Evolutionary conservation across 2,113 vertebrate species (phyloP).

Genomic region (Osmerus eperlanus): DNA sequence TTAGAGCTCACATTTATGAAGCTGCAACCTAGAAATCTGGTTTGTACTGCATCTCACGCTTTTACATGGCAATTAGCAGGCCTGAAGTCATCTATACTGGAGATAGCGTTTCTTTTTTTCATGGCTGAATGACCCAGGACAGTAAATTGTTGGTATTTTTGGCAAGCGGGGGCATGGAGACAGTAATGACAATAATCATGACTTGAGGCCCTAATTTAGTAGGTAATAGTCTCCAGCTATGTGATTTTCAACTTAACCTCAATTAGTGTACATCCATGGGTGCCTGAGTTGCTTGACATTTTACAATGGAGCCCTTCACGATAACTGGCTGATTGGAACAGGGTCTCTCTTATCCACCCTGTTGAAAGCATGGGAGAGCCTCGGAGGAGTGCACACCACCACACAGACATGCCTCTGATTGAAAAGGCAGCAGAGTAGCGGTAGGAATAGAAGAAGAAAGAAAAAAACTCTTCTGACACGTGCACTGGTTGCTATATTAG

Average conservation of each 20-base stretch:
- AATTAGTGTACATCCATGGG: not conserved
- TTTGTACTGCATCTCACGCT: not conserved
- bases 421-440: not conserved
- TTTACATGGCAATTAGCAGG: constrained; percentile 1
- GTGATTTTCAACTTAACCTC: constrained; percentile 10
- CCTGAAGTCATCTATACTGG: not conserved
- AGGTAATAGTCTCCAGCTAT: not conserved
- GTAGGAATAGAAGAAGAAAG: constrained; percentile 2
- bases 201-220: not conserved
- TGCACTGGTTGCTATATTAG: constrained; percentile 12
- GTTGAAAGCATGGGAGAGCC: not conserved
- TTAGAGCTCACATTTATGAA: not conserved
- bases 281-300: constrained; percentile 6
- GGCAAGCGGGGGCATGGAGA: not conserved
- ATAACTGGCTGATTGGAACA: too few relatives aligned
- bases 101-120: not conserved
- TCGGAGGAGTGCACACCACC: constrained; percentile 7
- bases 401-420: constrained; percentile 4
- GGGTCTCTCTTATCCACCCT: too few relatives aligned
- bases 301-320: not conserved
- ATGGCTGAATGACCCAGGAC: not conserved
- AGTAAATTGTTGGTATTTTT: not conserved
- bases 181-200: constrained; percentile 1
- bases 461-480: not conserved
- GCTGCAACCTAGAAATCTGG: constrained; percentile 1